A percentile compares a stretch with the other conserved stretches of the same genome.
Conservation (phyloP, 2,888 invertebrate genomes). For the Acleris emargana region DNA sequence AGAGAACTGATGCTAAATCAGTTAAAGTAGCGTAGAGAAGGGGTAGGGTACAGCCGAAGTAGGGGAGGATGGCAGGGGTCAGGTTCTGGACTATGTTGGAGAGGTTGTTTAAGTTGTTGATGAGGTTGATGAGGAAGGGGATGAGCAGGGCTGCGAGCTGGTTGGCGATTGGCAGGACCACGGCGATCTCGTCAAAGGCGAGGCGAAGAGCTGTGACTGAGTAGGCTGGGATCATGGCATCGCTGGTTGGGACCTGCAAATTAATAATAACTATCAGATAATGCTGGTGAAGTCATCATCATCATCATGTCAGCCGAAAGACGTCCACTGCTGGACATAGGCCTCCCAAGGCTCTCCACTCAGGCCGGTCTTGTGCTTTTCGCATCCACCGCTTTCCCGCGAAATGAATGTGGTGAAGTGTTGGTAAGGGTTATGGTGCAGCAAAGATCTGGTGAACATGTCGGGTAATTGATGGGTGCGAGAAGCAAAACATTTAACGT, state of each 20-base stretch:
- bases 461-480: too few species aligned
- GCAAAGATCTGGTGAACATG: too few species aligned
- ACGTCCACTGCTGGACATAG: too few species aligned
- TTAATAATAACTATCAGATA: too few species aligned
- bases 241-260: constrained; percentile 56
- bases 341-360: too few species aligned
- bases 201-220: constrained; percentile 71
- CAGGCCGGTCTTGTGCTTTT: too few species aligned
- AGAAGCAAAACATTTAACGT: too few species aligned
- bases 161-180: constrained; percentile 69
- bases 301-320: too few species aligned
- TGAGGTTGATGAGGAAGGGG: constrained; percentile 73
- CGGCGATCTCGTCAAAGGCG: constrained; percentile 73
- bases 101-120: constrained; percentile 74
- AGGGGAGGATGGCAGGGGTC: constrained; percentile 72
- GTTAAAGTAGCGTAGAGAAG: constrained; percentile 72
- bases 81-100: constrained; percentile 76
- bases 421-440: too few species aligned
- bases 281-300: too few species aligned
- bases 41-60: constrained; percentile 74
- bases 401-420: too few species aligned
- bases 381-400: too few species aligned
- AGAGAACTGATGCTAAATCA: constrained; percentile 72
- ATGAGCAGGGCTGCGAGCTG: constrained; percentile 70
- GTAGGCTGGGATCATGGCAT: constrained; percentile 76